Evolutionary conservation across 2,113 vertebrate species (phyloP), one percentile per base, ranked within the genome.

Genomic region (Vulpes vulpes): DNA sequence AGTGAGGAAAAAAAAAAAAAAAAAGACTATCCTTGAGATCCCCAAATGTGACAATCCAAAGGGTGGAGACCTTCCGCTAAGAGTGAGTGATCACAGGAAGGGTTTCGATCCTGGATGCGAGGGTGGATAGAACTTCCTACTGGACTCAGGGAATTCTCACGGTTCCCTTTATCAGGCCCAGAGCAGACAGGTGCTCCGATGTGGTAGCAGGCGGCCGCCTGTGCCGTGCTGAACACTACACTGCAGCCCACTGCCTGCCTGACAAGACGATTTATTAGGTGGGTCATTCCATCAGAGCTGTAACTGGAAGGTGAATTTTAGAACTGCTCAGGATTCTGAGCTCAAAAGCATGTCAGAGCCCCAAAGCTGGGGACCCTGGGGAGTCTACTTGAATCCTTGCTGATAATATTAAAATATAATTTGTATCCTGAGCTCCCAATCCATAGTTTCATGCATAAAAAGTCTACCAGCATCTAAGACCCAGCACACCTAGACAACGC

Each of bases 391-490:
- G 9, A 76, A 84, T 93, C 6, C 49, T 94, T 23, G 8, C 15
- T 71, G 53, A 83, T 43, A 19, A 92, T 96, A 27, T 84, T 83
- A 86, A 94, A 93, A 65, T 89, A 27, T 19, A 65, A 49, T 82
- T 96, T 95, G 69, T 79, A 80, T 85, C 73, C 32, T 43, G 17
- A 81, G 35, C 14, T 79, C 23, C 9, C 60, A 60, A 79, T 35
- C 62, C 17, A 83, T 71, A 49, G 84, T 59, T 95, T 84, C 80
- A 96, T 91, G 96, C 88, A 95, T 96, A 93, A 97, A 93, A 92
- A 80, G 30, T 71, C 59, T 51, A 89, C 23, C 17, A 20, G 65
- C 55, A 71, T 89, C n/a, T 55, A 88, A 95, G 57, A 69, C 20
- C 43, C 2, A 12, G n/a, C 10, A 65, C 83, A 93, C 82, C 43